A percentile compares a stretch with the other conserved stretches of the same genome.
Conservation (phyloP, 2,888 invertebrate species). For the Incurvaria masculella region DNA sequence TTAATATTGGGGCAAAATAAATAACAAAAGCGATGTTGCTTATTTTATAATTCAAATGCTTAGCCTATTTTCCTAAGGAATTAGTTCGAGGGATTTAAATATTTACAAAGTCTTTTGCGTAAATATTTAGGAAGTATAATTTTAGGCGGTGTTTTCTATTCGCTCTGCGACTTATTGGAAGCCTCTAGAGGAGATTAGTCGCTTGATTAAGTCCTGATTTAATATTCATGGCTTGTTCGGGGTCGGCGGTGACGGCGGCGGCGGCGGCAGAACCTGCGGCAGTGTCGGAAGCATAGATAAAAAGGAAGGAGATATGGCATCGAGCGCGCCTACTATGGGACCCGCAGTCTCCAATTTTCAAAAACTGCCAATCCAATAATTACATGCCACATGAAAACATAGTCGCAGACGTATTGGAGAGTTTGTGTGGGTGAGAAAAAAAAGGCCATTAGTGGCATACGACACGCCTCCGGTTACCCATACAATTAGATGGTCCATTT, state of each 20-base stretch:
- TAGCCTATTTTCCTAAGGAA: not conserved
- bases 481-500: too few species aligned
- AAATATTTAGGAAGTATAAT: not conserved
- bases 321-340: too few species aligned
- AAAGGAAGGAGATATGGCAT: too few species aligned
- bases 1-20: not conserved
- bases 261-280: not conserved
- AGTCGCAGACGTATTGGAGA: too few species aligned
- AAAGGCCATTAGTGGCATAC: too few species aligned
- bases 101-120: not conserved
- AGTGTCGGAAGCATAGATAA: too few species aligned
- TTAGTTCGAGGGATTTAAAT: not conserved
- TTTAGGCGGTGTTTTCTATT: not conserved
- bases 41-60: not conserved
- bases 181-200: slow-evolving; percentile 21
- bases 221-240: slow-evolving; percentile 33
- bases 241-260: not conserved
- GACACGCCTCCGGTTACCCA: too few species aligned
- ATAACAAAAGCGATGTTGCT: not conserved
- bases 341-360: too few species aligned
- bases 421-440: too few species aligned
- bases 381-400: too few species aligned
- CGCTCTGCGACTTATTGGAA: not conserved
- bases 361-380: too few species aligned
- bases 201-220: slow-evolving; percentile 27